A percentile compares a stretch with the other conserved stretches of the same genome.
These are phyloP conservation scores for Ascidia mentula DNA, from an alignment of 23 tunicate genomes.

Conservation along the genomic window DNA sequence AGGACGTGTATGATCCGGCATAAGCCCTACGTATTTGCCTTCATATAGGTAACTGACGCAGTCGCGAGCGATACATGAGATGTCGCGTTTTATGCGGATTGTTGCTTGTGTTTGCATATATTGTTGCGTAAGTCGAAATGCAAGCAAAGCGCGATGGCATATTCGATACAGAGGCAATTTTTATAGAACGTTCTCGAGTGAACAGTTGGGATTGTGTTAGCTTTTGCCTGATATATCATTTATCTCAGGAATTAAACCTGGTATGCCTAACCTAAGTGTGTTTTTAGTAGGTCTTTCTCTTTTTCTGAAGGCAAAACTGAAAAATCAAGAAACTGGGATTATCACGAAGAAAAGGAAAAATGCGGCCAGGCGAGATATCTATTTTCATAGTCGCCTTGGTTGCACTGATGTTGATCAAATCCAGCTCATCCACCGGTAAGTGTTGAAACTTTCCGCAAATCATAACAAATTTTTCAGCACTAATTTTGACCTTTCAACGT, in stretches of 20 bases:
- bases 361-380: not conserved
- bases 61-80: conserved; percentile 1
- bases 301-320: not conserved
- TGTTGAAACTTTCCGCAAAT: too few species aligned
- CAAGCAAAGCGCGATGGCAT: not conserved
- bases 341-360: not conserved
- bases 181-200: not conserved
- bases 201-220: too few species aligned
- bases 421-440: not conserved
- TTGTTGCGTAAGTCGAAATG: not conserved
- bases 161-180: not conserved
- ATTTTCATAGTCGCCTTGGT: not conserved
- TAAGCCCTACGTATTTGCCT: too few species aligned
- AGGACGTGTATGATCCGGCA: too few species aligned
- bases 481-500: too few species aligned
- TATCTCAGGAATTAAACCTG: too few species aligned
- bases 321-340: too few species aligned
- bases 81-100: not conserved
- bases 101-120: not conserved
- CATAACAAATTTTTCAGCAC: too few species aligned
- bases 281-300: too few species aligned
- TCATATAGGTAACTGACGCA: too few species aligned
- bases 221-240: too few species aligned
- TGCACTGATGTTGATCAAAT: not conserved
- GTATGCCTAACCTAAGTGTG: too few species aligned